Evolutionary conservation across 2,888 invertebrate species (phyloP), one percentile per base, ranked within the genome.

Genomic region (Limnephilus auricula): DNA sequence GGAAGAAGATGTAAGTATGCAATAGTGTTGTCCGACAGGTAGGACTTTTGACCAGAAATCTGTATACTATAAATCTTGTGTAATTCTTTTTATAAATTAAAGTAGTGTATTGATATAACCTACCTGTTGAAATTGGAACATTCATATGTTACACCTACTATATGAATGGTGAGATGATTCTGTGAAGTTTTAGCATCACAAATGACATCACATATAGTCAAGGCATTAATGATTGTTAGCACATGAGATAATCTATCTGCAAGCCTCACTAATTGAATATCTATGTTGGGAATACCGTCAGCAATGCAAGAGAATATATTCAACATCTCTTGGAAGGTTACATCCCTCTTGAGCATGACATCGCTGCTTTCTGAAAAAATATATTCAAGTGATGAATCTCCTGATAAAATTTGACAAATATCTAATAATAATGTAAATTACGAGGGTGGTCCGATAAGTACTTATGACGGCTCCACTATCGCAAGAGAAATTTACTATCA

Each of bases 131-230:
- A 90, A 90, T 94, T 93, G n/a, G 93, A 92, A 2, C 94, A 91
- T 92, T 95, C 95, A 31, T 94, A 93, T 92, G 94, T 94, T 0
- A 94, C 94, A 25, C 94, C 95, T 91, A 95, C 94, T 25, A 95
- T 92, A 91, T 95, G 95, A 79, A 95, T 90, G n/a, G 93, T 93
- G 12, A 94, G 87, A 2, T 87, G 45, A 37, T 88, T 88, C n/a
- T 88, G 82, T 78, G 89, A 82, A 80, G 83, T 92, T 92, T 32
- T 93, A 89, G 50, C 94, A 90, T 92, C 93, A 93, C 89, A 32
- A 32, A 91, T 80, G 31, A 91, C 18, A 12, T 37, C 87, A 94
- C 40, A 93, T 93, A 79, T 90, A 34, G 84, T 94, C 94, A 91
- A 94, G 92, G 89, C 93, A 92, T 89, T 90, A 83, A 82, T 92